A percentile compares a stretch with the other conserved stretches of the same genome.
Conservation (phyloP, 2,113 vertebrate species). For the human (Homo sapiens) region GRCh38 chr2:80827501-80828000, state of each 20-base stretch:
- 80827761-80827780: neutral
- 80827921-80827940: too few species aligned
- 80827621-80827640: neutral
- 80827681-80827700: neutral
- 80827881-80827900: too few species aligned
- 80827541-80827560: neutral
- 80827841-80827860: neutral
- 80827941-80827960: neutral
- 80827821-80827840: neutral
- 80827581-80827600: neutral
- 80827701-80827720: neutral
- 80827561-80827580: neutral
- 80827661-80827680: neutral
- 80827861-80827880: neutral
- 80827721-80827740: neutral
- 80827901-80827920: too few species aligned
- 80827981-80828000: neutral
- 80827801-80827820: neutral
- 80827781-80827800: neutral
- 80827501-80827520: neutral
- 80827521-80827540: neutral
- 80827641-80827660: neutral
- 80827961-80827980: too few species aligned
- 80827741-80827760: neutral
- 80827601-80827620: neutral